Evolutionary conservation across 2,888 invertebrate species (phyloP), one percentile per base, ranked within the genome.

Genomic region (Norana najaformis): DNA sequence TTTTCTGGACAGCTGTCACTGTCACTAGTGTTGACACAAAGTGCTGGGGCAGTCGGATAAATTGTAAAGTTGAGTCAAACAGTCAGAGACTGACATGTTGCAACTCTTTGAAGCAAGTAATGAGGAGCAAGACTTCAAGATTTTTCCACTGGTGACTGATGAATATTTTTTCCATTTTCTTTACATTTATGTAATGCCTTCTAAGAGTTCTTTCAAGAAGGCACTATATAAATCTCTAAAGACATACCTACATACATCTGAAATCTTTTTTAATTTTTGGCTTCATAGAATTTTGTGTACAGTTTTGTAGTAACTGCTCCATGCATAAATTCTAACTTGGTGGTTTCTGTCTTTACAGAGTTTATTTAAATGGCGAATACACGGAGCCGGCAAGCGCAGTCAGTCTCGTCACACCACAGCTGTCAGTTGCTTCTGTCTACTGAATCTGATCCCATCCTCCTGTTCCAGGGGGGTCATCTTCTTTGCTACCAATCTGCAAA

Each of bases 301-400:
- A 69, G 13, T 30, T 69, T 69, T 69, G n/a, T 69, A 8, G 11
- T 69, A n/a, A 69, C 69, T 69, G n/a, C n/a, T 1, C n/a, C n/a
- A n/a, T 69, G 20, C n/a, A 69, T 6, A 30, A 8, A 69, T 69
- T 69, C 69, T 69, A n/a, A n/a, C 30, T 69, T 34, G 11, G 36
- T 35, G 36, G n/a, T 82, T 83, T 89, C 69, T 89, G 8, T 36
- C n/a, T 89, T 82, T 90, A 23, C 88, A 89, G 92, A 83, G 35
- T 92, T n/a, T 92, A 92, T 89, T 89, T 92, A 36, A 90, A 92
- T 53, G 92, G 92, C 8, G 92, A 92, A 47, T 92, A 92, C 89
- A 83, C 91, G 20, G 92, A 92, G 89, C 91, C 92, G 38, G 92
- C 92, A 20, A 90, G 89, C 1, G 92, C 92, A 6, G 89, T 91